Percentiles rank a stretch among this genome's conserved stretches.
These are phyloP conservation scores for Sycophaga agraensis DNA, from an alignment of 1,140 invertebrate genomes.

Conservation along the genomic window DNA sequence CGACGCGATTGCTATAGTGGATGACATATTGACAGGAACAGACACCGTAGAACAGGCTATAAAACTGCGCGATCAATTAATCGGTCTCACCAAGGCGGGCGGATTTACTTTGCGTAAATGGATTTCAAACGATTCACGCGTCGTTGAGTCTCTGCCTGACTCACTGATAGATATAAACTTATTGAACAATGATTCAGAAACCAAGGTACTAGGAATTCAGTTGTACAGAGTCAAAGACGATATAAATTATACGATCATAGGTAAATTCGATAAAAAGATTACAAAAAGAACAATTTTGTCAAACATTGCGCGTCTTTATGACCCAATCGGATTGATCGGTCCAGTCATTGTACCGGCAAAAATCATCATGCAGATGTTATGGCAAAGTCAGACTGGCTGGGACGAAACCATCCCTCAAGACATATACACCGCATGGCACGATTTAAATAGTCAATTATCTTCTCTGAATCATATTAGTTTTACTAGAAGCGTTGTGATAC, in stretches of 20 bases:
- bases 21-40: neutral
- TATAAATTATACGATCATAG: neutral
- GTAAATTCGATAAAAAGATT: neutral
- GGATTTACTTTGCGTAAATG: too few relatives aligned
- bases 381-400: neutral
- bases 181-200: neutral
- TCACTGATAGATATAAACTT: too few relatives aligned
- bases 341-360: neutral
- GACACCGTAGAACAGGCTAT: neutral
- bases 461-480: neutral
- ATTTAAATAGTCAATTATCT: neutral
- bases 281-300: too few relatives aligned
- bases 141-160: neutral
- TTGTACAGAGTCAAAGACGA: neutral
- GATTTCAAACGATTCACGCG: neutral
- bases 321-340: too few relatives aligned
- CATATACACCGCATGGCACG: neutral
- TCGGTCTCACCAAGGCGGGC: neutral
- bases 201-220: neutral
- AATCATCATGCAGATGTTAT: neutral
- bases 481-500: neutral
- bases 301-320: too few relatives aligned
- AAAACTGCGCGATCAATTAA: neutral
- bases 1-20: constrained; percentile 7
- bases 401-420: too few relatives aligned